Evolutionary conservation across 1,140 invertebrate species (phyloP).

Genomic region (Drusus annulatus): DNA sequence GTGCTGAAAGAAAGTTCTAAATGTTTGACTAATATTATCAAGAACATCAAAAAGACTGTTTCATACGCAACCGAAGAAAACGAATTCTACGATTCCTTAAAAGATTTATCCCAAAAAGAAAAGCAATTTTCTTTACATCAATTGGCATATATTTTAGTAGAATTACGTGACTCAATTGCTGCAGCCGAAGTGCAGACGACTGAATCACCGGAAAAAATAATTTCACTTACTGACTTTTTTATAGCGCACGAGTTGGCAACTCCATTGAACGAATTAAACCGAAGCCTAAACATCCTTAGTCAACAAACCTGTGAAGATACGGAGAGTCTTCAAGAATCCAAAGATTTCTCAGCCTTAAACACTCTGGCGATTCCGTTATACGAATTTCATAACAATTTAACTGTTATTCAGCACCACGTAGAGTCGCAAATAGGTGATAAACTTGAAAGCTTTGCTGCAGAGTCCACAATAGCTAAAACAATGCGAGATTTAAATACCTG

Average conservation of each 20-base stretch:
- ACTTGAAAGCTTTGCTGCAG: constrained; percentile 60
- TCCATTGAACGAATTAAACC: constrained; percentile 65
- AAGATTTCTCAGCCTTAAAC: constrained; percentile 66
- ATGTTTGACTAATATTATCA: constrained; percentile 42
- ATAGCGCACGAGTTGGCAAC: constrained; percentile 62
- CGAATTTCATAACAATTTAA: constrained; percentile 68
- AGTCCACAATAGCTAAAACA: constrained; percentile 67
- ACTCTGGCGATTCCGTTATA: constrained; percentile 71
- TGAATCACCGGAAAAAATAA: constrained; percentile 59
- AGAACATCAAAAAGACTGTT: constrained; percentile 41
- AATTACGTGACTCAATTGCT: constrained; percentile 65
- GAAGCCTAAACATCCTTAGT: constrained; percentile 64
- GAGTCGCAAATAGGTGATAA: constrained; percentile 65
- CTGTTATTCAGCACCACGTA: constrained; percentile 68
- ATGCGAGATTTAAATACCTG: constrained; percentile 72
- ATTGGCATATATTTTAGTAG: constrained; percentile 62
- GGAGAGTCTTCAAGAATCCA: constrained; percentile 59
- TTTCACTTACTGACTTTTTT: constrained; percentile 65
- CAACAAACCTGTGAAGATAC: constrained; percentile 64
- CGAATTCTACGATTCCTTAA: constrained; percentile 47
- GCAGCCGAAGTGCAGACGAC: constrained; percentile 32
- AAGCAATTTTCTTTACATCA: constrained; percentile 53
- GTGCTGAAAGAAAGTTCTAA: constrained; percentile 3
- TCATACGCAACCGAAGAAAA: constrained; percentile 40
- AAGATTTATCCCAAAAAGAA: constrained; percentile 54